A percentile compares a stretch with the other conserved stretches of the same genome.
Conservation (phyloP, 2,888 invertebrate species). For the Incurvaria masculella region DNA sequence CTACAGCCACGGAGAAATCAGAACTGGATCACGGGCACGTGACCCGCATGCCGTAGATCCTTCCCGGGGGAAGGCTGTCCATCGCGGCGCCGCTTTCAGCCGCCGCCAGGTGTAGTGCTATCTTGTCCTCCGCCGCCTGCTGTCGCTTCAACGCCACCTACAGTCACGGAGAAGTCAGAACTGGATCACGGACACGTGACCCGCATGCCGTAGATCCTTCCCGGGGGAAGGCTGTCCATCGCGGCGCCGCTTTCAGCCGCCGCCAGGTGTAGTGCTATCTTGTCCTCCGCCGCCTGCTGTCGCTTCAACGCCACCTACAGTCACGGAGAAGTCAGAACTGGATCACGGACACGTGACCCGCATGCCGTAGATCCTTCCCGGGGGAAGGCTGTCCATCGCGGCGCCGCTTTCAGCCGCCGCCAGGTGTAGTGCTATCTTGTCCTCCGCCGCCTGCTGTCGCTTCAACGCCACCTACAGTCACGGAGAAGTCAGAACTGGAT, state of each 20-base stretch:
- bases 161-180: too few relatives aligned
- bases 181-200: slow-evolving; percentile 58
- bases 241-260: slow-evolving; percentile 57
- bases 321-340: slow-evolving; percentile 42
- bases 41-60: slow-evolving; percentile 86
- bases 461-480: slow-evolving; percentile 90
- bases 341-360: slow-evolving; percentile 74
- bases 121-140: slow-evolving; percentile 95
- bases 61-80: slow-evolving; percentile 83
- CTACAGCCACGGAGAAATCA: too few relatives aligned
- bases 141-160: slow-evolving; percentile 94
- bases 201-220: slow-evolving; percentile 59
- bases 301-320: slow-evolving; percentile 89
- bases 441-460: slow-evolving; percentile 94
- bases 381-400: slow-evolving; percentile 69
- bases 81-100: slow-evolving; percentile 45
- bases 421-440: slow-evolving; percentile 90
- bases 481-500: slow-evolving; percentile 45
- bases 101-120: slow-evolving; percentile 88
- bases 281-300: slow-evolving; percentile 96
- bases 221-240: slow-evolving; percentile 76
- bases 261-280: slow-evolving; percentile 88
- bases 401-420: slow-evolving; percentile 64
- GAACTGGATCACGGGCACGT: slow-evolving; percentile 67
- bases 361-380: slow-evolving; percentile 90